Conservation (phyloP, 2,113 vertebrate species). For the Trichomycterus rosablanca region DNA sequence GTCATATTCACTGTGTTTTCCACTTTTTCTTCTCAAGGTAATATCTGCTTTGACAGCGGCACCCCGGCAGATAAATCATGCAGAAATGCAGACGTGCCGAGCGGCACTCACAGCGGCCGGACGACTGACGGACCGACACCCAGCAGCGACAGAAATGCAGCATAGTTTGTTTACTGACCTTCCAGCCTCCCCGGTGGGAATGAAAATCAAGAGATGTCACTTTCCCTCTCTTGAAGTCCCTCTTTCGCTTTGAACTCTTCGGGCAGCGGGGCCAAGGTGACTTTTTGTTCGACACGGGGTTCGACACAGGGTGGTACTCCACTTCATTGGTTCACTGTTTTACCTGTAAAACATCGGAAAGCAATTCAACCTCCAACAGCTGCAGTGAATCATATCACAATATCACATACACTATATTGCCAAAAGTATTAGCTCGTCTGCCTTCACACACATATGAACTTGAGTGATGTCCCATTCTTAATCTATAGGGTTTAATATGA, state of each 20-base stretch:
- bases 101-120: conserved; percentile 5
- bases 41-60: conserved; percentile 19
- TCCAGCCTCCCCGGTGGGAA: conserved; percentile 56
- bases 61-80: conserved; percentile 24
- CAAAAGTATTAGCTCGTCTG: too few species aligned
- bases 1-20: too few species aligned
- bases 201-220: conserved; percentile 52
- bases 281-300: conserved; percentile 43
- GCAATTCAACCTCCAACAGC: conserved; percentile 40
- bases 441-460: too few species aligned
- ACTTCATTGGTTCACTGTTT: conserved; percentile 61
- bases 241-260: conserved; percentile 48
- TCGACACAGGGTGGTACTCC: conserved; percentile 51
- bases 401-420: too few species aligned
- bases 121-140: conserved; percentile 17
- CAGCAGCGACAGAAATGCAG: conserved; percentile 22
- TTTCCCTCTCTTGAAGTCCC: conserved; percentile 38
- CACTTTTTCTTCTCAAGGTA: background rate
- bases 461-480: too few species aligned
- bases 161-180: conserved; percentile 59
- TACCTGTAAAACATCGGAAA: conserved; percentile 54
- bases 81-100: conserved; percentile 1
- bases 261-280: conserved; percentile 52
- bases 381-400: too few species aligned
- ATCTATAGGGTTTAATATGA: too few species aligned